Conservation (phyloP, 1,140 invertebrate species). For the Camponotus floridanus region DNA sequence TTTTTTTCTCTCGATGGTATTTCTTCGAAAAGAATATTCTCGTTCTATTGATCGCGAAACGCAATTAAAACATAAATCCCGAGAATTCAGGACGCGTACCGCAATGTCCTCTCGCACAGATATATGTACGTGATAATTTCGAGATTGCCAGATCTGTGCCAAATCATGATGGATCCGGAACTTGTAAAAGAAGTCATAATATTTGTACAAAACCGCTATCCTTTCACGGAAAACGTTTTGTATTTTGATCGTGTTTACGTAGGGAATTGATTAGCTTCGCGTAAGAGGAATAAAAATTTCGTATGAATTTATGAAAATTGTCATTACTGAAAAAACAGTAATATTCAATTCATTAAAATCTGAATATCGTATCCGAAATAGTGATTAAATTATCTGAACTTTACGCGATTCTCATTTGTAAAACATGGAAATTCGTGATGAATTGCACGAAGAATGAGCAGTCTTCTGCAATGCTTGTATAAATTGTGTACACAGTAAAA, state of each 20-base stretch:
- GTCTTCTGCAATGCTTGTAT: neutral
- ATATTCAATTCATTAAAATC: slow-evolving; percentile 3
- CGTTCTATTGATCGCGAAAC: neutral
- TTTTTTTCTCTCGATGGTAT: neutral
- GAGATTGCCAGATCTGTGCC: neutral
- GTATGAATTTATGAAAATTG: neutral
- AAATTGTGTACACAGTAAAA: neutral
- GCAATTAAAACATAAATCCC: slow-evolving; percentile 4
- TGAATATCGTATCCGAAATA: neutral
- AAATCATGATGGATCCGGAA: neutral
- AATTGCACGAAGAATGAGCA: neutral
- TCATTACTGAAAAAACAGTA: neutral
- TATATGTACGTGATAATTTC: neutral
- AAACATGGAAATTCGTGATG: neutral
- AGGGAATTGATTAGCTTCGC: neutral
- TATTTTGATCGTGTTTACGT: slow-evolving; percentile 5
- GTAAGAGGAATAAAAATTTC: neutral
- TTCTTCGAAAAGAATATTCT: neutral
- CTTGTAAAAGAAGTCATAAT: neutral
- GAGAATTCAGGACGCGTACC: neutral
- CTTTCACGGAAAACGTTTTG: neutral
- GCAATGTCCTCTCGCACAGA: neutral
- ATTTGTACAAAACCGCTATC: neutral
- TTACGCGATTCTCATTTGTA: neutral
- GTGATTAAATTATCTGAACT: neutral